Evolutionary conservation across 2,888 invertebrate genomes (phyloP), one percentile per base, ranked within the genome.

Genomic region (Resseliella maxima): DNA sequence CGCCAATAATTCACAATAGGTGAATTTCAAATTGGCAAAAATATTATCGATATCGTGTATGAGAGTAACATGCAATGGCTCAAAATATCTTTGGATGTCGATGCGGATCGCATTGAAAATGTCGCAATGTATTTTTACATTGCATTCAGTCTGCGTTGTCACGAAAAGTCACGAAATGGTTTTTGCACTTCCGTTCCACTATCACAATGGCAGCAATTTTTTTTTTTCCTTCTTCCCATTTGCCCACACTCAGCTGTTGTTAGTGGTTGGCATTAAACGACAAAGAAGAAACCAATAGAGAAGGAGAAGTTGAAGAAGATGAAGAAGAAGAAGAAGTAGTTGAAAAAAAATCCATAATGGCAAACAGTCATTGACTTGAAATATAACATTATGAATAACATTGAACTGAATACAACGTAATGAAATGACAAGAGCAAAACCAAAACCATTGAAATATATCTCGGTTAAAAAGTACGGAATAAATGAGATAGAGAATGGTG

Each of bases 1-100:
- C 72, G 72, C 72, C 27, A 72, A 72, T 72, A 72, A 72, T 72
- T 72, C 72, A 72, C 72, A 72, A 72, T 72, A 72, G 72, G 31
- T 72, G n/a, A 31, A 72, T 27, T 27, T 59, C 12, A 2, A 15
- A 59, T 3, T 72, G 21, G 15, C 31, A 35, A 15, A 18, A 18
- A 35, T 31, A 35, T 15, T 15, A 50, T 15, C 8, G 8, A 50
- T 24, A 1, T 59, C 24, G 12, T 41, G 41, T n/a, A n/a, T n/a
- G 41, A 12, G 3, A 59, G 10, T 59, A 59, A 24, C 31, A 72
- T 31, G 72, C 72, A 72, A 72, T 72, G 59, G n/a, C 59, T 50
- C 72, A 72, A 31, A 31, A 15, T 72, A 0, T 27, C 1, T 59
- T 27, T 6, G 59, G 12, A 27, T 27, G 59, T 59, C 24, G 24